Base-by-base conservation (phyloP, 2,888 invertebrate genomes). In the Dorcus parallelipipedus region DNA sequence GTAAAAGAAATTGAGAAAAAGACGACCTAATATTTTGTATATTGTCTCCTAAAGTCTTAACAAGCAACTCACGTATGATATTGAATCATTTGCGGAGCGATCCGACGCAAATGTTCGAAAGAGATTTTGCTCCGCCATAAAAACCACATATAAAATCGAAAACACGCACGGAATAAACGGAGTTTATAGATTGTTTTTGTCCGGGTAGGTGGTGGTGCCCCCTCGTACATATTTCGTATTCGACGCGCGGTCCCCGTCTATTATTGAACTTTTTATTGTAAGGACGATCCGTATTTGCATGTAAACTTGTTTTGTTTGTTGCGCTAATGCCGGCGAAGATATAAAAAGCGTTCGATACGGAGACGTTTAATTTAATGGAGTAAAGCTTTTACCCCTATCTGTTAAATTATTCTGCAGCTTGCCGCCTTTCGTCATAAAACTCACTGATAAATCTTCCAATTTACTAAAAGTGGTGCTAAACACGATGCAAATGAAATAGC, bases 1-100 rank as follows among this genome's bases (percentile, higher is more conserved):
- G 26, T 33, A 43, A 50, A 56, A 51, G 26, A 33, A 33, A 33
- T 33, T 7, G 26, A 33, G 26, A 5, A 33, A 7, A 7, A 33
- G 26, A 33, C 26, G 26, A 33, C 26, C 26, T 33, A 53, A 54
- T 57, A 20, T 51, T 39, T 38, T 45, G 14, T 54, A 54, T 54
- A 60, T 60, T 57, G 60, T 60, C 57, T 60, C 56, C 41, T 45
- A 39, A 47, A 47, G 48, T 51, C 48, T 64, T 62, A 42, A 65
- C 61, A 72, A 68, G 69, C 68, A 63, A 54, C 63, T 69, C 72
- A 72, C 72, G 72, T 72, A 69, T 61, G 65, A 68, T 71, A 71
- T 70, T 72, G 68, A 64, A 71, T 66, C 70, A 67, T 69, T 71
- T 71, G 69, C 69, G 68, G 69, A 68, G 65, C 71, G 67, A 20